These are phyloP conservation scores for Capreolus pygargus DNA, from an alignment of 2,113 vertebrate genomes.

Conservation along the genomic window DNA sequence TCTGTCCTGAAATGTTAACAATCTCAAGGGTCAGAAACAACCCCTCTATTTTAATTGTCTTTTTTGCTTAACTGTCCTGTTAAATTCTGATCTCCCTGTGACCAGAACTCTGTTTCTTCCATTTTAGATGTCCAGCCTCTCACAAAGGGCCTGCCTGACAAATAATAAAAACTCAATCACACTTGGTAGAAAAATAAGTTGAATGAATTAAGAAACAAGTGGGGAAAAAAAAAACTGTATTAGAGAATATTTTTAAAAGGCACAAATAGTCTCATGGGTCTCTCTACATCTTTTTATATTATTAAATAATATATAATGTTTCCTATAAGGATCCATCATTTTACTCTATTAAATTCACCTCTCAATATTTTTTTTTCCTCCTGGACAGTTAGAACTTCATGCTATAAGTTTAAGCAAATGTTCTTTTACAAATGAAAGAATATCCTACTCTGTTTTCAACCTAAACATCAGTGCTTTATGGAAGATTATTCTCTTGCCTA, in stretches of 20 bases:
- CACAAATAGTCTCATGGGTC: neutral
- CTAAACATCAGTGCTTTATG: neutral
- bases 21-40: neutral
- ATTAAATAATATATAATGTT: neutral
- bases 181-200: neutral
- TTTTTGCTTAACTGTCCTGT: neutral
- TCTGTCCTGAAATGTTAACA: neutral
- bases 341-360: neutral
- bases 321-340: neutral
- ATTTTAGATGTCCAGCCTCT: neutral
- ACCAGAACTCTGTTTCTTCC: neutral
- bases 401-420: neutral
- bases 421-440: constrained; percentile 4
- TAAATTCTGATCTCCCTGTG: neutral
- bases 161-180: neutral
- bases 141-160: neutral
- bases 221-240: neutral
- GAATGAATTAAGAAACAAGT: neutral
- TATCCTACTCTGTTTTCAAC: constrained; percentile 8
- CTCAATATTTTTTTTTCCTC: neutral
- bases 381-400: neutral
- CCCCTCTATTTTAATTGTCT: neutral
- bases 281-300: neutral
- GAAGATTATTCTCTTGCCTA: neutral
- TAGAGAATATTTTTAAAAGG: neutral